Conservation (phyloP, 1,140 invertebrate genomes). For the Megalopta genalis region DNA sequence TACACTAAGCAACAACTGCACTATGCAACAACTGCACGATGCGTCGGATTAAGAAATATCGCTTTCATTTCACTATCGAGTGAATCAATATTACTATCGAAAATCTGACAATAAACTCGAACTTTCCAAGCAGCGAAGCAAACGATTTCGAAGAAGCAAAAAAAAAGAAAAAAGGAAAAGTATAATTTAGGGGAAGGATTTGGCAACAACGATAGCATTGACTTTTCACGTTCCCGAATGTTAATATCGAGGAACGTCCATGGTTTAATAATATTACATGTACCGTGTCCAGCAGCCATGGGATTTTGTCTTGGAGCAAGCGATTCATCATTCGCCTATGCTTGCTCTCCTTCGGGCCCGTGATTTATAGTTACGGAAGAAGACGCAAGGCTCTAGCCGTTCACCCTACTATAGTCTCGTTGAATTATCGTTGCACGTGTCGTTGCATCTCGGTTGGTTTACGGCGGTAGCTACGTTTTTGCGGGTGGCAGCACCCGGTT, state of each 20-base stretch:
- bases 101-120: too few relatives aligned
- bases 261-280: neutral
- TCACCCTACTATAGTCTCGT: constrained; percentile 7
- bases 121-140: too few relatives aligned
- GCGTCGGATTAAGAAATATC: too few relatives aligned
- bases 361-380: constrained; percentile 31
- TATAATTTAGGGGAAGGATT: too few relatives aligned
- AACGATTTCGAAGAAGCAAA: too few relatives aligned
- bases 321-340: constrained; percentile 30
- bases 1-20: too few relatives aligned
- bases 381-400: constrained; percentile 8
- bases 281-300: neutral
- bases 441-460: constrained; percentile 29
- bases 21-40: too few relatives aligned
- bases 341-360: neutral
- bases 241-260: neutral
- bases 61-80: too few relatives aligned
- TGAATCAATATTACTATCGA: too few relatives aligned
- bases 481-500: neutral
- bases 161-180: too few relatives aligned
- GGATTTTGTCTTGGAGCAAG: neutral
- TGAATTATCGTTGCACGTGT: constrained; percentile 45
- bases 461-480: constrained; percentile 12
- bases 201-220: too few relatives aligned
- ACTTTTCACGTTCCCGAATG: neutral